A percentile compares a stretch with the other conserved stretches of the same genome.
These are phyloP conservation scores for Myotis planiceps DNA, from an alignment of 2,797 vertebrate genomes.

Conservation along the genomic window DNA sequence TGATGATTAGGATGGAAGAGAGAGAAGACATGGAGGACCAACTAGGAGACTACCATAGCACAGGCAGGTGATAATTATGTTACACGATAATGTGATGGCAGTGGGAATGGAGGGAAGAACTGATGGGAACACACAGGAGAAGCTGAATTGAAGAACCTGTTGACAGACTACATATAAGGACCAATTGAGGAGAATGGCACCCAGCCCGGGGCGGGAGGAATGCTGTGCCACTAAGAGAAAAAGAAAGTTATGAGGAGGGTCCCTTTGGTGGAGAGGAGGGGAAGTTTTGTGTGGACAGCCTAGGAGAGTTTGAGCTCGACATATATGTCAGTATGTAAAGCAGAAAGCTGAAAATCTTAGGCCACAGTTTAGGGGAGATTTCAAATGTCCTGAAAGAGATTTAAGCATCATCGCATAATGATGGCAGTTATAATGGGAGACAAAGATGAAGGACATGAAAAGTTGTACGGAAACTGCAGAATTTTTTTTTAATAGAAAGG, in stretches of 20 bases:
- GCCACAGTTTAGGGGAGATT: neutral
- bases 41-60: neutral
- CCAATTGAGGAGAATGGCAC: neutral
- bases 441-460: neutral
- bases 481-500: neutral
- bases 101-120: neutral
- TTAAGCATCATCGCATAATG: neutral
- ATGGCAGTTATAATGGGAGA: neutral
- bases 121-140: neutral
- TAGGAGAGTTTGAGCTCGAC: neutral
- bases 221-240: neutral
- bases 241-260: neutral
- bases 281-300: neutral
- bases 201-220: neutral
- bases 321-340: neutral
- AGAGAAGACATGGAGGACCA: neutral
- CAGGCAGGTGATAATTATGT: neutral
- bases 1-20: neutral
- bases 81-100: neutral
- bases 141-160: neutral
- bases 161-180: neutral
- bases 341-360: neutral
- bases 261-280: neutral
- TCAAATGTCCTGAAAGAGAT: neutral
- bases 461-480: neutral